Percentiles rank a stretch among this genome's conserved stretches.
Conservation (phyloP, 2,888 invertebrate genomes). For the Parthenolecanium corni region DNA sequence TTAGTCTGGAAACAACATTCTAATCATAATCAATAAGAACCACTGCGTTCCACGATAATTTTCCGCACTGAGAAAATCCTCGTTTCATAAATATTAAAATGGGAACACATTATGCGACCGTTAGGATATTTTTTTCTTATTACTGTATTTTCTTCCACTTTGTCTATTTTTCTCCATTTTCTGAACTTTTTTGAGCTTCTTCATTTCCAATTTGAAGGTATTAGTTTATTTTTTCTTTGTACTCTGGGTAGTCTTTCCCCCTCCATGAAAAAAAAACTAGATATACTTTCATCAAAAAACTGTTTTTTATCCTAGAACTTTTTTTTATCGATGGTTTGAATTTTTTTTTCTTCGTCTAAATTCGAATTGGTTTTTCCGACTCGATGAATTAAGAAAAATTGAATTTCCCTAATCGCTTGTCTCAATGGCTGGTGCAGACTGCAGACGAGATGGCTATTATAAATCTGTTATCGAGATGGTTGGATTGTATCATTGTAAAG, state of each 20-base stretch:
- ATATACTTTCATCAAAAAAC: too few species aligned
- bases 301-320: too few species aligned
- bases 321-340: background rate
- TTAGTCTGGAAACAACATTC: slow-evolving; percentile 19
- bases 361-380: background rate
- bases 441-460: too few species aligned
- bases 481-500: too few species aligned
- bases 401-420: too few species aligned
- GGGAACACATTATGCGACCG: slow-evolving; percentile 18
- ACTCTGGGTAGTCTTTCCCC: background rate
- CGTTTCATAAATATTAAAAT: slow-evolving; percentile 25
- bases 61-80: slow-evolving; percentile 14
- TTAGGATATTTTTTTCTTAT: background rate
- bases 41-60: slow-evolving; percentile 20
- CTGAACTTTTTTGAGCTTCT: background rate
- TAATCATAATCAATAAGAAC: slow-evolving; percentile 25
- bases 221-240: background rate
- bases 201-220: background rate
- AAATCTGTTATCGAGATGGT: too few species aligned
- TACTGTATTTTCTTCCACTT: slow-evolving; percentile 2
- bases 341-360: background rate
- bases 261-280: too few species aligned
- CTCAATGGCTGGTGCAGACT: too few species aligned
- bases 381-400: background rate
- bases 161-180: background rate